A percentile compares a stretch with the other conserved stretches of the same genome.
These are phyloP conservation scores for Chelonus insularis DNA, from an alignment of 1,140 invertebrate genomes.

Conservation along the genomic window DNA sequence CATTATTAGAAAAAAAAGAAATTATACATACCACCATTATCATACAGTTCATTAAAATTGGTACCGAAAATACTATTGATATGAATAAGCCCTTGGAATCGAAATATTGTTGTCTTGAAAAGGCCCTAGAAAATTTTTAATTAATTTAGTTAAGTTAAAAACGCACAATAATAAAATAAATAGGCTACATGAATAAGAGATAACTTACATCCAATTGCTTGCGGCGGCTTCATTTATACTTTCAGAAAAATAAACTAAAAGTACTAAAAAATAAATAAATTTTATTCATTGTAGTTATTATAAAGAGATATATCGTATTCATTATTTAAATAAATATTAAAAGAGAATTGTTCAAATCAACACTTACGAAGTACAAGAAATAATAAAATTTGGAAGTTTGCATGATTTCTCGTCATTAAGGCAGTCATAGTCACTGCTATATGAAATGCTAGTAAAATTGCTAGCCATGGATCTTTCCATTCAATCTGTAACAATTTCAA, in stretches of 20 bases:
- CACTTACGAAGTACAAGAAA: slow-evolving; percentile 80
- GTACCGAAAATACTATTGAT: slow-evolving; percentile 87
- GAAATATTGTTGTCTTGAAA: slow-evolving; percentile 90
- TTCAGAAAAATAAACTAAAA: slow-evolving; percentile 85
- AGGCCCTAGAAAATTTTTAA: slow-evolving; percentile 65
- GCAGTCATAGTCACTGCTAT: slow-evolving; percentile 76
- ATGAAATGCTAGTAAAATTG: slow-evolving; percentile 75
- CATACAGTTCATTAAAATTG: slow-evolving; percentile 88
- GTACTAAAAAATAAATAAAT: slow-evolving; percentile 66
- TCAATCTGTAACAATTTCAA: slow-evolving; percentile 73
- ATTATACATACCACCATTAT: slow-evolving; percentile 86
- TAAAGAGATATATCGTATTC: background rate
- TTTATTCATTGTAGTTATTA: slow-evolving; percentile 25
- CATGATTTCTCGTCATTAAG: slow-evolving; percentile 79
- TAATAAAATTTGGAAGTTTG: slow-evolving; percentile 82
- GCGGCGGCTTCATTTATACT: slow-evolving; percentile 85
- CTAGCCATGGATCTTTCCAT: slow-evolving; percentile 85
- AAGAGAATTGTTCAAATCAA: slow-evolving; percentile 11
- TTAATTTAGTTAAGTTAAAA: slow-evolving; percentile 18
- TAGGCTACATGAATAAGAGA: slow-evolving; percentile 8
- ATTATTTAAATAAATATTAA: background rate
- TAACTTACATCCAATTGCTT: slow-evolving; percentile 73
- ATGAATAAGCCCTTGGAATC: slow-evolving; percentile 91
- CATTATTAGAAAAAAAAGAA: too few relatives aligned
- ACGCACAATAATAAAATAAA: slow-evolving; percentile 14